A percentile compares a stretch with the other conserved stretches of the same genome.
phyloP scores from a whole-genome alignment of 2,113 vertebrate genomes.

The Rynchops niger region DNA sequence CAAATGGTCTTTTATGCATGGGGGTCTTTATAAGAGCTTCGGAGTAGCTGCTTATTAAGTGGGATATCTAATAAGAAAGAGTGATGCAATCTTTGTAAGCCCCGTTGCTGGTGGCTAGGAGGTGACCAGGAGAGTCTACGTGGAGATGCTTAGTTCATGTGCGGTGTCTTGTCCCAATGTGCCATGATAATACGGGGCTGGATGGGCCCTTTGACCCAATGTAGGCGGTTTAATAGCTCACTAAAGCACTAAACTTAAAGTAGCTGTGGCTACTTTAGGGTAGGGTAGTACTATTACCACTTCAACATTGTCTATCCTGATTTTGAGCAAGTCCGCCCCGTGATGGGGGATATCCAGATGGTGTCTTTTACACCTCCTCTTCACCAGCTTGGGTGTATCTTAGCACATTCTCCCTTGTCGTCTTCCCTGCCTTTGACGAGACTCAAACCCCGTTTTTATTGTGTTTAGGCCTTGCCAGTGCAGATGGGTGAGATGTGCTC shows the following conservation, averaged over 20 bases:
- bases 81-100: not conserved
- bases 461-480: not conserved
- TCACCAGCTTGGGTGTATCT: constrained; percentile 24
- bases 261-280: not conserved
- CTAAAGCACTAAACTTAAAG: rapidly evolving
- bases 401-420: not conserved
- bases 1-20: rapidly evolving
- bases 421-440: not conserved
- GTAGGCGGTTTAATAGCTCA: rapidly evolving
- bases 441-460: not conserved
- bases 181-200: rapidly evolving
- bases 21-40: not conserved
- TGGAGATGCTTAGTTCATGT: not conserved
- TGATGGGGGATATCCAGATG: constrained; percentile 18
- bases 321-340: not conserved
- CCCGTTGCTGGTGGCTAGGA: not conserved
- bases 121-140: rapidly evolving
- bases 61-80: too few relatives aligned
- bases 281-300: not conserved
- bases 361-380: constrained; percentile 49
- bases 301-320: not conserved
- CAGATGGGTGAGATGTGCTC: not conserved
- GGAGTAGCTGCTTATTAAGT: rapidly evolving
- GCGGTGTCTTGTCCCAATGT: rapidly evolving
- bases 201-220: not conserved